Conservation (phyloP, 2,113 vertebrate species). For the Oostethus manadensis region DNA sequence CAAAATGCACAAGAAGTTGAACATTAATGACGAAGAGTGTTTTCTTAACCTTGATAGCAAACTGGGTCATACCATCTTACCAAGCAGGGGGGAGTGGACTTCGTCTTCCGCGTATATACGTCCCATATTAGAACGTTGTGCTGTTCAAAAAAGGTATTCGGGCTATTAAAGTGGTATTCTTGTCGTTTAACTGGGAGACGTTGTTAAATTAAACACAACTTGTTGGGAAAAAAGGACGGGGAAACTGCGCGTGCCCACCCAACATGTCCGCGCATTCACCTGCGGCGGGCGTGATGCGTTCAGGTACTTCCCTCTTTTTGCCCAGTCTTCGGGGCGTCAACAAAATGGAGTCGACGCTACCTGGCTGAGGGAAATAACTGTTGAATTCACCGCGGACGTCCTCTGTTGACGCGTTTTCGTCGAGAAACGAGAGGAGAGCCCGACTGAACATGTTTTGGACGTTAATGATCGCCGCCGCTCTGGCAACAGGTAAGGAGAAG, state of each 20-base stretch:
- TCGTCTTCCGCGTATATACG: not conserved
- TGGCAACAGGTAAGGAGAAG: conserved; percentile 60
- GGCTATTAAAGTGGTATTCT: accelerated
- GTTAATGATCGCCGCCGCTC: conserved; percentile 42
- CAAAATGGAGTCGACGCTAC: conserved; percentile 55
- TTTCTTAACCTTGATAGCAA: not conserved
- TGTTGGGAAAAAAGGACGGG: not conserved
- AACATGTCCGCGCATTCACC: conserved; percentile 30
- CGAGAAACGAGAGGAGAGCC: not conserved
- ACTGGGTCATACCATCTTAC: conserved; percentile 49
- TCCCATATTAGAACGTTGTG: not conserved
- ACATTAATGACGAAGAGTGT: conserved; percentile 38
- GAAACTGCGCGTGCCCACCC: not conserved
- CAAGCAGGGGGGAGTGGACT: not conserved
- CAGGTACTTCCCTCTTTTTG: conserved; percentile 22
- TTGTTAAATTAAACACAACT: not conserved
- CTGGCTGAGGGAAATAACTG: conserved; percentile 27
- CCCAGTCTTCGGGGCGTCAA: not conserved
- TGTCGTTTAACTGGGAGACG: accelerated
- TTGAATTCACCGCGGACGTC: not conserved
- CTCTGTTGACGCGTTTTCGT: not conserved
- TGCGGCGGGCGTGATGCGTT: conserved; percentile 31
- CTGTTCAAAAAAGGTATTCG: accelerated
- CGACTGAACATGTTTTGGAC: conserved; percentile 50
- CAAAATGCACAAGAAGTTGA: conserved; percentile 7